Evolutionary conservation across 1,140 invertebrate genomes (phyloP).

Genomic region (Neotoxoptera formosana): DNA sequence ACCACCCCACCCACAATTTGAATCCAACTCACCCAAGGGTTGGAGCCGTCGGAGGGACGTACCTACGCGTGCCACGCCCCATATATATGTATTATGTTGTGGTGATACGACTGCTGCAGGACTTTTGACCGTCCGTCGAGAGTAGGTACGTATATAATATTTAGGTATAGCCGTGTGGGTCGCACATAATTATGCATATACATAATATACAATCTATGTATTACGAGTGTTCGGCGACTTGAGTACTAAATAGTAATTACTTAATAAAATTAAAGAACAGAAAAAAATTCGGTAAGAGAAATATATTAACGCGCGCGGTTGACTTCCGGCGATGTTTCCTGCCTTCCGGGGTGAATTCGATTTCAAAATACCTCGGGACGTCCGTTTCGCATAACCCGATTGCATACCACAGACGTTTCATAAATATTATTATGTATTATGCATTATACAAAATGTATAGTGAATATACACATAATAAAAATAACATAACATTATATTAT

Average conservation of each 20-base stretch:
- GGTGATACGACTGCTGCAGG: not conserved
- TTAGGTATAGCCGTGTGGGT: too few species aligned
- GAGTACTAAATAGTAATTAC: too few species aligned
- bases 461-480: not conserved
- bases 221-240: not conserved
- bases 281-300: not conserved
- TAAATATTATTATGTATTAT: not conserved
- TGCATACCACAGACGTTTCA: not conserved
- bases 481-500: too few species aligned
- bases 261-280: not conserved
- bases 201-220: not conserved
- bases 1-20: not conserved
- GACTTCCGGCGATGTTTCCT: not conserved
- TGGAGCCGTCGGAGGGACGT: not conserved
- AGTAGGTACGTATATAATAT: not conserved
- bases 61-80: too few species aligned
- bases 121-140: not conserved
- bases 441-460: not conserved
- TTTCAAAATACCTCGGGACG: not conserved
- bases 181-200: not conserved
- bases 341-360: conserved; percentile 15
- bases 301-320: not conserved
- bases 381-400: conserved; percentile 22
- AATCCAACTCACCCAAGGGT: not conserved
- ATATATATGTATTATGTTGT: not conserved